These are phyloP conservation scores for Hetaerina titia DNA, from an alignment of 2,888 invertebrate genomes.

Conservation along the genomic window DNA sequence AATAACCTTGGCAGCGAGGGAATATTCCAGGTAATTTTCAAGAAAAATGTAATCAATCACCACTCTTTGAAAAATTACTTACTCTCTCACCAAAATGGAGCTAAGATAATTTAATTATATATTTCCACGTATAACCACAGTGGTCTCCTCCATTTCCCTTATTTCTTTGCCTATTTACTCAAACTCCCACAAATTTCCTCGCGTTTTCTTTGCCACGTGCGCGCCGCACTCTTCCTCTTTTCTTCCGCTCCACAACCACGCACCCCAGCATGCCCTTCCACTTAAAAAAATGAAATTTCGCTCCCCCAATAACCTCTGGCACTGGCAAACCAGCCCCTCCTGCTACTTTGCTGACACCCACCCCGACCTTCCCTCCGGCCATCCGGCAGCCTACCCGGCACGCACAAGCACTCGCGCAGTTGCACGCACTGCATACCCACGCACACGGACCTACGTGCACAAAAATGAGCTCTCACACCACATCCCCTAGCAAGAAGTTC, in stretches of 20 bases:
- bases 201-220: constrained; percentile 69
- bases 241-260: not conserved
- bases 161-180: constrained; percentile 76
- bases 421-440: not conserved
- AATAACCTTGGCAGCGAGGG: not conserved
- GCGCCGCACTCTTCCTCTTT: constrained; percentile 22
- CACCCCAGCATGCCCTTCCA: not conserved
- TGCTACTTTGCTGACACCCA: too few species aligned
- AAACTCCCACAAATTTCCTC: constrained; percentile 72
- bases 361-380: too few species aligned
- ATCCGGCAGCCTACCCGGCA: not conserved
- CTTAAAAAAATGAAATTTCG: too few species aligned
- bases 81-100: not conserved
- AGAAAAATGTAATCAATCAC: not conserved
- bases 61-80: not conserved
- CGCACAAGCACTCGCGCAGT: not conserved
- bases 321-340: too few species aligned
- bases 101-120: constrained; percentile 67
- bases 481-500: too few species aligned
- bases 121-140: constrained; percentile 69
- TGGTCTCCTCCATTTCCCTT: constrained; percentile 68
- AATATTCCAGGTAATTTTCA: not conserved
- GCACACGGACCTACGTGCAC: not conserved
- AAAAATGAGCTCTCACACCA: not conserved
- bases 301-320: too few species aligned